These are phyloP conservation scores for Thera obeliscata DNA, from an alignment of 2,888 invertebrate genomes.

Conservation along the genomic window DNA sequence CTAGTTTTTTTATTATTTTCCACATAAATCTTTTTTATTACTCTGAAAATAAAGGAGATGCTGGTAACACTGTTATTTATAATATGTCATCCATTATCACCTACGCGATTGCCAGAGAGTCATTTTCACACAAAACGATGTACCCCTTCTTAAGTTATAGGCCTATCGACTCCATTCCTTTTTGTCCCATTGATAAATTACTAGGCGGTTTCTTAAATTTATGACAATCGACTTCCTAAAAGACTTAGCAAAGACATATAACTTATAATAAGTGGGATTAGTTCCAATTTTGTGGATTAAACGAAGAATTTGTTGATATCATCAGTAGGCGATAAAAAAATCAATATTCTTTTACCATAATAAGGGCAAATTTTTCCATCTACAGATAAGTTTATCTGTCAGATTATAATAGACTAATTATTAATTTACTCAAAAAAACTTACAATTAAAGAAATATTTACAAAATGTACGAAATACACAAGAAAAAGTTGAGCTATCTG, in stretches of 20 bases:
- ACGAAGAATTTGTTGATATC: not conserved
- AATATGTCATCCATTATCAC: constrained; percentile 1
- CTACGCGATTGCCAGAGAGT: constrained; percentile 7
- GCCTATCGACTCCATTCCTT: constrained; percentile 46
- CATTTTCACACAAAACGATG: constrained; percentile 20
- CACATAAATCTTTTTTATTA: no score
- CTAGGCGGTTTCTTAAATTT: constrained; percentile 63
- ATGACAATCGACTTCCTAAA: constrained; percentile 59
- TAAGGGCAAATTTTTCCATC: no score
- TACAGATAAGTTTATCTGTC: no score
- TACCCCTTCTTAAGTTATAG: constrained; percentile 40
- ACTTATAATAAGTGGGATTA: constrained; percentile 40
- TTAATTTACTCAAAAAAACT: no score
- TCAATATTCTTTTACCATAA: no score
- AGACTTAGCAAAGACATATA: constrained; percentile 43
- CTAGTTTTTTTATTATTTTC: no score
- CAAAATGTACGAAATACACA: no score
- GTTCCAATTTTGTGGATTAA: constrained; percentile 7
- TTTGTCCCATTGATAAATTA: constrained; percentile 62
- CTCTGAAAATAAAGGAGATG: no score
- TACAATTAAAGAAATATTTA: no score
- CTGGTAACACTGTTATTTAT: not conserved
- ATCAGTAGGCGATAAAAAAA: no score
- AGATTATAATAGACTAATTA: no score
- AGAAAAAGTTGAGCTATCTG: no score